A percentile compares a stretch with the other conserved stretches of the same genome.
Evolutionary conservation across 1,140 invertebrate genomes (phyloP).

Genomic region (Anthonomus grandis): DNA sequence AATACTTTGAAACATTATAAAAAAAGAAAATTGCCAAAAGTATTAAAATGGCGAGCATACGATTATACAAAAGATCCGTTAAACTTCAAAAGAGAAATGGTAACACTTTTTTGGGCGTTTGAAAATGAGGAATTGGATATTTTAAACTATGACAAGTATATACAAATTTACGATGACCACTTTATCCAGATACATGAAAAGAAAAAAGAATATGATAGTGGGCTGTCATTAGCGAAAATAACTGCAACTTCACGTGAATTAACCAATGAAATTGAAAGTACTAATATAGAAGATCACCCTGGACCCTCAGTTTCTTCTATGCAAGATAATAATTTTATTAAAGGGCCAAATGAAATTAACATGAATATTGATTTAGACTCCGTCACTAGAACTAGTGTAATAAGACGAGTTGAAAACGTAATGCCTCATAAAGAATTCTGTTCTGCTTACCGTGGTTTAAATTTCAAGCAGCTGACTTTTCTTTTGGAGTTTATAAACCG

Average conservation of each 20-base stretch:
- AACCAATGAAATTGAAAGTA: neutral
- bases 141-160: too few relatives aligned
- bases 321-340: neutral
- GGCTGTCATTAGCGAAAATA: neutral
- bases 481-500: too few relatives aligned
- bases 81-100: too few relatives aligned
- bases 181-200: neutral
- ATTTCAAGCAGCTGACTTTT: neutral
- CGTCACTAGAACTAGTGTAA: neutral
- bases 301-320: neutral
- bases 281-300: neutral
- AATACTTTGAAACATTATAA: too few relatives aligned
- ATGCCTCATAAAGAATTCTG: neutral
- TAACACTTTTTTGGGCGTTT: neutral
- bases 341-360: neutral
- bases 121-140: neutral
- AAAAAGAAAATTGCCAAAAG: neutral
- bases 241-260: neutral
- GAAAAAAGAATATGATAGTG: neutral
- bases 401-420: neutral
- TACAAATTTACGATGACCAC: neutral
- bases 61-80: neutral
- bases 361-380: neutral
- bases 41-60: neutral
- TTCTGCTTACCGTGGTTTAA: neutral